phyloP scores from a whole-genome alignment of 2,113 vertebrate genomes.

The Desmodus rotundus region DNA sequence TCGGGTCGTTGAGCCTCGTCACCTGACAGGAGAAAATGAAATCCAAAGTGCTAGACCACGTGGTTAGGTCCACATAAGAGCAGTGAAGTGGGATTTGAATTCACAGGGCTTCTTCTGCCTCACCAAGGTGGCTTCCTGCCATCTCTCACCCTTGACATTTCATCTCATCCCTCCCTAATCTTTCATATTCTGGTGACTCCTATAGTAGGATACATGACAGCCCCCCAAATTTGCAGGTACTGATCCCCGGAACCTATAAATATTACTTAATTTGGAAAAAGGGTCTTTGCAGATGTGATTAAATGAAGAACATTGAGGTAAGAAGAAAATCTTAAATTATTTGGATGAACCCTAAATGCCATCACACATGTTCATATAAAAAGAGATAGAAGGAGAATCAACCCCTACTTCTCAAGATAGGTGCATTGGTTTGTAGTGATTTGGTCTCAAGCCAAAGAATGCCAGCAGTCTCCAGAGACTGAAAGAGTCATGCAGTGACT shows the following conservation, averaged over 20 bases:
- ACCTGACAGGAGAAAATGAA: background rate
- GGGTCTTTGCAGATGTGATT: background rate
- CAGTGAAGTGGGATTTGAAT: background rate
- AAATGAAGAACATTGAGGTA: background rate
- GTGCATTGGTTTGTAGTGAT: background rate
- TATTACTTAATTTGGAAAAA: background rate
- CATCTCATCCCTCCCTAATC: background rate
- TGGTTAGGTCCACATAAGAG: too few species aligned
- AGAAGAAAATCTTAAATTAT: background rate
- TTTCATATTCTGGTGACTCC: background rate
- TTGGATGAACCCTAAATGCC: background rate
- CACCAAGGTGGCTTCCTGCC: background rate
- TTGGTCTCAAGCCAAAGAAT: background rate
- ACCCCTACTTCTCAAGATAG: rapidly evolving
- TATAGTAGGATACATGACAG: background rate
- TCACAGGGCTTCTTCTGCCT: background rate
- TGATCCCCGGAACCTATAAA: background rate
- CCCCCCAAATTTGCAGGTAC: background rate
- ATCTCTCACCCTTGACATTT: background rate
- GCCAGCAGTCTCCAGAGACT: background rate
- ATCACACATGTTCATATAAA: background rate
- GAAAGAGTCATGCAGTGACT: background rate
- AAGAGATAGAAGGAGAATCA: background rate
- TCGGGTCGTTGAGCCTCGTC: background rate
- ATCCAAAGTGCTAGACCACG: too few species aligned